Conservation (phyloP, 2,113 vertebrate species). For the Tetraodon nigroviridis region DNA sequence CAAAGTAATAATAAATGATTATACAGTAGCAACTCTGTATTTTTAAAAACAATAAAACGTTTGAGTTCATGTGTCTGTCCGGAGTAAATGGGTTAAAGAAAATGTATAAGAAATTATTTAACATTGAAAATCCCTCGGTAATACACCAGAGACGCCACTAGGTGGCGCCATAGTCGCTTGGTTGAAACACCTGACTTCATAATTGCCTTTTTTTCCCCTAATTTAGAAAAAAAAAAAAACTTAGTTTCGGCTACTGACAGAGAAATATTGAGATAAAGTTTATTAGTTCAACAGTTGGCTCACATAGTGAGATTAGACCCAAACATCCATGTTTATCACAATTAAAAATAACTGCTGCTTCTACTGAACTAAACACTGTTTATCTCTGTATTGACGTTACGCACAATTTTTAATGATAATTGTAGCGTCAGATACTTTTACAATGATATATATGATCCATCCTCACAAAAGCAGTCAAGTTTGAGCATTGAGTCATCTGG, state of each 20-base stretch:
- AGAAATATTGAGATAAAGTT: slow-evolving; percentile 12
- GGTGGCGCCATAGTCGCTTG: slow-evolving; percentile 39
- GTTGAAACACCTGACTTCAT: not conserved
- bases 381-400: not conserved
- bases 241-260: not conserved
- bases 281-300: slow-evolving; percentile 53
- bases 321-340: not conserved
- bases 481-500: not conserved
- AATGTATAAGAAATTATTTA: too few relatives aligned
- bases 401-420: too few relatives aligned
- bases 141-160: slow-evolving; percentile 21
- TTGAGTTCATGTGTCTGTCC: slow-evolving; percentile 40
- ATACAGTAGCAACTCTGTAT: slow-evolving; percentile 65
- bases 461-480: not conserved
- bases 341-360: not conserved
- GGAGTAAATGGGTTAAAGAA: not conserved
- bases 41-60: slow-evolving; percentile 72
- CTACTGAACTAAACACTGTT: too few relatives aligned
- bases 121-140: too few relatives aligned
- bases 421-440: not conserved
- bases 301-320: slow-evolving; percentile 54
- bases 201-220: not conserved
- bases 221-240: not conserved
- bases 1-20: slow-evolving; percentile 44
- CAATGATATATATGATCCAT: slow-evolving; percentile 2